Evolutionary conservation across 1,140 invertebrate genomes (phyloP), one percentile per base, ranked within the genome.

Genomic region (Paramacrobiotus metropolitanus): DNA sequence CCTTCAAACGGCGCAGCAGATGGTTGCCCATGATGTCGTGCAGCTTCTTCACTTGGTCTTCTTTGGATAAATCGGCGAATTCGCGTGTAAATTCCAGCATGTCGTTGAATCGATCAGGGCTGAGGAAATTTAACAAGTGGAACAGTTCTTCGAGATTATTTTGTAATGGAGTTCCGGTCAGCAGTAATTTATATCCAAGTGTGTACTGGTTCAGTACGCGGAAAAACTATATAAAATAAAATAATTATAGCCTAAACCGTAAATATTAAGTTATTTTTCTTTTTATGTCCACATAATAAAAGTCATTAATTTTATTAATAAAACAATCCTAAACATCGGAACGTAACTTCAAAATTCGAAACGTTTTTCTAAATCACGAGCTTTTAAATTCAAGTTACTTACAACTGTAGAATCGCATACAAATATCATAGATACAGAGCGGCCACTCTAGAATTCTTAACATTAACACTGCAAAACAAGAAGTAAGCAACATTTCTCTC

Each of bases 111-210:
- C 74, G 94, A 62, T 91, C 85, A n/a, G 91, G 85, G 68, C 85
- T 90, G 62, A 99, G 79, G 77, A 99, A 99, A 72, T 99, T 98
- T 15, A 99, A 76, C 59, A 99, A 77, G 80, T 99, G 94, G 78
- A 98, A 99, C 69, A 99, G 77, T 77, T 99, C 95, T 73, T 99
- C 94, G 15, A 99, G 74, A 72, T 99, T 99, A 69, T 99, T 99
- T 76, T 99, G 95, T 34, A 99, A 73, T 0, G 95, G 95, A 4
- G 95, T 99, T 67, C 95, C 95, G 44, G 95, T 99, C 9, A 99
- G 74, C 1, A 99, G 76, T 20, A 99, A 75, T 73, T 97, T 98
- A 73, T 99, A 97, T 29, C 83, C 82, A 64, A 99, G 95, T 65
- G 85, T 85, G 71, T 97, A 99, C 60, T 83, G 83, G 59, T 84